Conservation (phyloP, 2,113 vertebrate genomes). For the Albula glossodonta region DNA sequence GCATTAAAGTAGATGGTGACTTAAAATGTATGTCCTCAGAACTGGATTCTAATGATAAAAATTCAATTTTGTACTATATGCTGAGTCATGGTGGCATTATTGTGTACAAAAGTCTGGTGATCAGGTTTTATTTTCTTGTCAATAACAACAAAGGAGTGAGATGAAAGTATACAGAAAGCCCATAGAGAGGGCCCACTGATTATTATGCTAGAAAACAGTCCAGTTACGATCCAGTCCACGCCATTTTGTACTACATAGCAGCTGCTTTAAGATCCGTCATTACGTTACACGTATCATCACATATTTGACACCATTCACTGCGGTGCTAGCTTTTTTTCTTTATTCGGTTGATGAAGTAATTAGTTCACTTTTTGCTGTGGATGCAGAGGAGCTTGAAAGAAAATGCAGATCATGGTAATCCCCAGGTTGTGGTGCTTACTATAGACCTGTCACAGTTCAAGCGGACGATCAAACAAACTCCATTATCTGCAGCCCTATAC, state of each 20-base stretch:
- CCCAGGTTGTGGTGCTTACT: neutral
- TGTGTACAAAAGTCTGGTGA: neutral
- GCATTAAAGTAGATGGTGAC: neutral
- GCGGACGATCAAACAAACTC: constrained; percentile 1
- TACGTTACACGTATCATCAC: neutral
- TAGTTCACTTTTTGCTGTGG: no score
- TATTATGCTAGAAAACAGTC: neutral
- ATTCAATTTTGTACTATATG: neutral
- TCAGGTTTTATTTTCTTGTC: neutral
- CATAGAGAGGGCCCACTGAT: no score
- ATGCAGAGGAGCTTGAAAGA: neutral
- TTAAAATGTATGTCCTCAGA: neutral
- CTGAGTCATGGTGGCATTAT: neutral
- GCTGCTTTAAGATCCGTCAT: neutral
- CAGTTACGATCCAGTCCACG: no score
- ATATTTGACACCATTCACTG: neutral
- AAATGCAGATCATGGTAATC: neutral
- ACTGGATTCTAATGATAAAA: neutral
- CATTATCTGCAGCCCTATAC: neutral
- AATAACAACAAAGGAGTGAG: neutral
- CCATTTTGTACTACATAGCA: no score
- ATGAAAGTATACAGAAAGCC: neutral
- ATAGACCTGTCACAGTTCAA: neutral
- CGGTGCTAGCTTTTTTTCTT: neutral
- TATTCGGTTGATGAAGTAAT: no score